A percentile compares a stretch with the other conserved stretches of the same genome.
phyloP scores from a whole-genome alignment of 2,888 invertebrate genomes.

The Tiphia femorata region DNA sequence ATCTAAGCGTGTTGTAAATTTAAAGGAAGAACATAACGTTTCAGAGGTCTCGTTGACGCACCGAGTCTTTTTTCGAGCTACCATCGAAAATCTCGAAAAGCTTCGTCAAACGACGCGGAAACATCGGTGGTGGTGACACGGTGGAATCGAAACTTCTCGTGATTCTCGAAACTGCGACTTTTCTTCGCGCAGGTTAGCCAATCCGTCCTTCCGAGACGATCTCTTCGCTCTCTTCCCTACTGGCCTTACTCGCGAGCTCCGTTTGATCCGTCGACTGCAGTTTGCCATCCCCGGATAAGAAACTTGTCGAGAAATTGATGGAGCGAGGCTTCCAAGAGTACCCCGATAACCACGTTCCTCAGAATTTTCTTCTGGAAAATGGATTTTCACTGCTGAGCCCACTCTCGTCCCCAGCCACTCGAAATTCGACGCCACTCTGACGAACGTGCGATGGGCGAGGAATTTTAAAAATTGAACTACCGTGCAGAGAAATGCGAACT shows the following conservation, averaged over 20 bases:
- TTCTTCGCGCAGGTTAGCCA: too few relatives aligned
- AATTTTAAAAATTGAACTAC: neutral
- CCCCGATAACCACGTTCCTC: neutral
- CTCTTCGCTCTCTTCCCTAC: neutral
- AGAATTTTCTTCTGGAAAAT: neutral
- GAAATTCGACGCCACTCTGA: neutral
- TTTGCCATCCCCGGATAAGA: neutral
- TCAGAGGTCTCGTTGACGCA: too few relatives aligned
- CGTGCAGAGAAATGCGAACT: neutral
- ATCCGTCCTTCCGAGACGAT: too few relatives aligned
- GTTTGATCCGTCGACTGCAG: constrained; percentile 8
- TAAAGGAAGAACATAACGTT: too few relatives aligned
- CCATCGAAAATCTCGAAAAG: too few relatives aligned
- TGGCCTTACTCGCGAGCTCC: neutral
- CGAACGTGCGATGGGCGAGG: neutral
- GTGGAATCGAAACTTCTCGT: too few relatives aligned
- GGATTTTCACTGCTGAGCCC: too few relatives aligned
- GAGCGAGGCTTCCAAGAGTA: neutral
- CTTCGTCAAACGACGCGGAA: too few relatives aligned
- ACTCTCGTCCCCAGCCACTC: neutral
- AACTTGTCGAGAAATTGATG: neutral
- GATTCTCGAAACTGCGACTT: too few relatives aligned
- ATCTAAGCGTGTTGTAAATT: too few relatives aligned
- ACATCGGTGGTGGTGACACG: too few relatives aligned
- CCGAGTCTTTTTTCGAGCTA: too few relatives aligned